Base-by-base conservation (phyloP, 2,797 vertebrate species). In the Tadarida brasiliensis region DNA sequence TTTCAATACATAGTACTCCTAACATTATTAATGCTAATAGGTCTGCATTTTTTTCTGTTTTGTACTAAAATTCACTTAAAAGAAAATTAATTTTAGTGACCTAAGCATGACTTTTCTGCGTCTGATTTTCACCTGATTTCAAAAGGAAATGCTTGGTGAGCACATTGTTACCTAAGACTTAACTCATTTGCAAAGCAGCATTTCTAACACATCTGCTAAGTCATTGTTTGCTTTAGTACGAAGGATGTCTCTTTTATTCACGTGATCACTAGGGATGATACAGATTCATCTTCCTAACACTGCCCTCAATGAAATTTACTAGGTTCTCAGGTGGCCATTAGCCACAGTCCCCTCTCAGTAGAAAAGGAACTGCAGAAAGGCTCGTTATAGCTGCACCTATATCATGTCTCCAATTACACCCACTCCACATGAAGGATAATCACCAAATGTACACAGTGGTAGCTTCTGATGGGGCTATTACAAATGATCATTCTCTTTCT, bases 111-210 rank as follows among this genome's bases (percentile, higher is more conserved):
- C 24, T 86, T 94, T 77, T 28, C 33, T 51, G 65, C 26, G 24
- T 78, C 78, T 88, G 49, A 77, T 61, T 88, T 94, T 85, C 14
- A 95, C n/a, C 92, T 73, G 10, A 73, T 77, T 71, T 35, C 30
- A 59, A 94, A 86, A 90, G 70, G 4, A 63, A 54, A 51, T 22
- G 11, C 49, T 47, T 33, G 9, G 15, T 12, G n/a, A 78, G 3
- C 14, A 39, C 2, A 3, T 17, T 22, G 12, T 68, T 26, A 28
- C 8, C 28, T 39, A n/a, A 5, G 30, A 47, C 47, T 54, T 24
- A 82, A 49, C 22, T 17, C 30, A 82, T 91, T 74, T 87, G 28
- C n/a, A n/a, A 33, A 30, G 49, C 3, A 70, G 20, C n/a, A 35
- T 90, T 74, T 85, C 8, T 11, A 63, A 63, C 28, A 47, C 5